Conservation (phyloP, 1,140 invertebrate species). For the Phthorimaea operculella region DNA sequence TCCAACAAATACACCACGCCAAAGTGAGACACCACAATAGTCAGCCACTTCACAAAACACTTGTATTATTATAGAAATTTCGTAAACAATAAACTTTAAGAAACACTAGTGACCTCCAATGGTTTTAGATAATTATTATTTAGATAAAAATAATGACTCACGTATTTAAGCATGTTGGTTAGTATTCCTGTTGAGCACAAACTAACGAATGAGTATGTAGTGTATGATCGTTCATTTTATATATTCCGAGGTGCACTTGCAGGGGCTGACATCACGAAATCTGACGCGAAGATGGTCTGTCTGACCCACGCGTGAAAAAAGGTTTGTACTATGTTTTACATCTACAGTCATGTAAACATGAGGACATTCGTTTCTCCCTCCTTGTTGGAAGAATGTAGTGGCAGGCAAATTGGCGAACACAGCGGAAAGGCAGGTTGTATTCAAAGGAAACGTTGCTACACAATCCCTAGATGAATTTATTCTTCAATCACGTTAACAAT, state of each 20-base stretch:
- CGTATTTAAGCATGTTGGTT: constrained; percentile 62
- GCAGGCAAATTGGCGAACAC: too few species aligned
- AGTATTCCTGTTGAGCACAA: constrained; percentile 57
- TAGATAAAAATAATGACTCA: constrained; percentile 38
- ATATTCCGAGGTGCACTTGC: constrained; percentile 52
- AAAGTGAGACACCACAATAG: too few species aligned
- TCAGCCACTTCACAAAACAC: constrained; percentile 20
- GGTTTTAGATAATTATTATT: constrained; percentile 15
- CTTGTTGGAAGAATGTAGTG: too few species aligned
- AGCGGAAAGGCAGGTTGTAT: too few species aligned
- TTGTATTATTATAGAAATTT: too few species aligned
- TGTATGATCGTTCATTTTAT: constrained; percentile 56
- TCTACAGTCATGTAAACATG: too few species aligned
- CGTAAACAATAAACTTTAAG: constrained; percentile 14
- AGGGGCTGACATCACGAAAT: constrained; percentile 44
- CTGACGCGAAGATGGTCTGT: constrained; percentile 35
- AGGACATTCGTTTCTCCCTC: too few species aligned
- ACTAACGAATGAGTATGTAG: constrained; percentile 62
- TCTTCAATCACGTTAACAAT: too few species aligned
- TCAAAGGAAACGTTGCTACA: too few species aligned
- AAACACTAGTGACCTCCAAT: constrained; percentile 14
- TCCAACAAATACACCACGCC: too few species aligned
- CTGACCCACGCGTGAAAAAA: not conserved
- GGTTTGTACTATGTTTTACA: too few species aligned
- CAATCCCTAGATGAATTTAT: too few species aligned